Percentiles rank a stretch among this genome's conserved stretches.
phyloP scores from a whole-genome alignment of 2,113 vertebrate species.

The Salminus brasiliensis region DNA sequence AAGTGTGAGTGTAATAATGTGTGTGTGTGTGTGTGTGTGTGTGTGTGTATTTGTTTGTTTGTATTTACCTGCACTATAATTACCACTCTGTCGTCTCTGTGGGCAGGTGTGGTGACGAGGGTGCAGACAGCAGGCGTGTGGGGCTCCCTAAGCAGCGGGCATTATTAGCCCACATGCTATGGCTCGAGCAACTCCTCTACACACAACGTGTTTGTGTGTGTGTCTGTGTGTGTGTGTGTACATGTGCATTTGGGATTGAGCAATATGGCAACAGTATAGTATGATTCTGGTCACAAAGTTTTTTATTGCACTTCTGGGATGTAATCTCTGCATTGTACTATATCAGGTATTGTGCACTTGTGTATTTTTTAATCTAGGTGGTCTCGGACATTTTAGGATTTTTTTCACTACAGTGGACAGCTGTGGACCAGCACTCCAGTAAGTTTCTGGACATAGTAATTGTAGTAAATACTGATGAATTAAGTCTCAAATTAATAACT shows the following conservation, averaged over 20 bases:
- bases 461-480: too few relatives aligned
- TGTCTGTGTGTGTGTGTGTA: conserved; percentile 16
- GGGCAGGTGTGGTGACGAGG: conserved; percentile 67
- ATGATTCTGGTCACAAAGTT: too few relatives aligned
- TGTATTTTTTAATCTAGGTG: too few relatives aligned
- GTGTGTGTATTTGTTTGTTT: background rate
- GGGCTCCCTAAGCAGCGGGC: background rate
- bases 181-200: background rate
- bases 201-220: background rate
- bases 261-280: background rate
- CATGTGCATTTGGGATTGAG: background rate
- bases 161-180: background rate
- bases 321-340: too few relatives aligned
- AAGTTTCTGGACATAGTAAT: too few relatives aligned
- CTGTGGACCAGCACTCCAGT: too few relatives aligned
- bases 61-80: conserved; percentile 62
- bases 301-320: too few relatives aligned
- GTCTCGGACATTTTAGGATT: too few relatives aligned
- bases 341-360: too few relatives aligned
- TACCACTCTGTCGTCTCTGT: conserved; percentile 60
- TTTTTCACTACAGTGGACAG: too few relatives aligned
- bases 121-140: conserved; percentile 60
- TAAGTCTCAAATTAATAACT: too few relatives aligned
- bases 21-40: conserved; percentile 26
- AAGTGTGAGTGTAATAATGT: conserved; percentile 19